Conservation (phyloP, 2,888 invertebrate genomes). For the Mythimna lalbum region DNA sequence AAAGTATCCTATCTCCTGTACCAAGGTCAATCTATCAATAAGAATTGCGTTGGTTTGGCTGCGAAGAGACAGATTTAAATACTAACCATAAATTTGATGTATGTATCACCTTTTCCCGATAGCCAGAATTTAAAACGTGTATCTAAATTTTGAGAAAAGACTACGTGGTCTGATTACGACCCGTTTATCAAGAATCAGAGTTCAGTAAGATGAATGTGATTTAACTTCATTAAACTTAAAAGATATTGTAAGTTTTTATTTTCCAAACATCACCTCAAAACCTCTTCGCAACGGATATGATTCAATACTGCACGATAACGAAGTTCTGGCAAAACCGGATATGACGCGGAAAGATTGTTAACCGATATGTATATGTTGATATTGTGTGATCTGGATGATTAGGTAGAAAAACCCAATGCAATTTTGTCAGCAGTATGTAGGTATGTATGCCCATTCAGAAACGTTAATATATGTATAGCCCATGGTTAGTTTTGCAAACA, state of each 20-base stretch:
- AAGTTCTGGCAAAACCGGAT: constrained; percentile 11
- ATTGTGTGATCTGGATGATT: constrained; percentile 19
- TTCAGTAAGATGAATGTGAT: not conserved
- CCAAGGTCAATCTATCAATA: too few relatives aligned
- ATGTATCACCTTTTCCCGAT: not conserved
- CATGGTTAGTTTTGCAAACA: not conserved
- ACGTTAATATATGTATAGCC: not conserved
- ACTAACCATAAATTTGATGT: too few relatives aligned
- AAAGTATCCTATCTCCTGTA: too few relatives aligned
- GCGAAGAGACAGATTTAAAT: too few relatives aligned
- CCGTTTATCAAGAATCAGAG: not conserved
- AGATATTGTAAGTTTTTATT: not conserved
- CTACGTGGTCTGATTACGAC: not conserved
- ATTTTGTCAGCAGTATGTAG: not conserved
- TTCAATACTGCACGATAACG: not conserved
- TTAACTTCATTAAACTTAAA: not conserved
- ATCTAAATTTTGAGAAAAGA: not conserved
- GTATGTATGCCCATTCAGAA: not conserved
- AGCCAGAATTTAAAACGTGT: not conserved
- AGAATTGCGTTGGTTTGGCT: too few relatives aligned
- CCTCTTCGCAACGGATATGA: constrained; percentile 5
- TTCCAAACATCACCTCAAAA: not conserved
- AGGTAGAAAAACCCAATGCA: constrained; percentile 4
- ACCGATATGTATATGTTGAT: not conserved
- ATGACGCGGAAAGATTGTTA: constrained; percentile 3